Base-by-base conservation (phyloP, 2,888 invertebrate species). In the Argyra leucocephala region DNA sequence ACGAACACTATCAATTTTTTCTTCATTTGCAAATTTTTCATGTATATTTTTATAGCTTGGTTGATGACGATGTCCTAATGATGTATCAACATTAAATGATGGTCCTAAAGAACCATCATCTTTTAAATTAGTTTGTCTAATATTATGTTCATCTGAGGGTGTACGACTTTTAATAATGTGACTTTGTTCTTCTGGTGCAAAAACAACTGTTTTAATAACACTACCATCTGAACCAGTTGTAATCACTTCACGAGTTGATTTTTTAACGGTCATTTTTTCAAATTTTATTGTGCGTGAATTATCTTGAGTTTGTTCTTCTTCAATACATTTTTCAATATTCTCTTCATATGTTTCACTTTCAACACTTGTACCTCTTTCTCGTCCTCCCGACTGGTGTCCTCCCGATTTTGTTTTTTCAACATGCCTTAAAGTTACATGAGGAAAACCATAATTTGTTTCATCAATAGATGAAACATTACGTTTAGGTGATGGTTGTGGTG, bases 241-340 rank as follows among this genome's bases (percentile, higher is more conserved):
- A 9, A 76, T 78, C 1, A 84, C 77, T 71, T 89, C 86, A 62
- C 82, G 80, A n/a, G 84, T 77, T 48, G 86, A 85, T 78, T 84
- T 87, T 74, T 83, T 83, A 64, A 88, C 83, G 3, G 84, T 85
- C 70, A 88, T 84, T 76, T 85, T 83, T 75, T 91, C 90, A 70
- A 88, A 87, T 76, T 88, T 89, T 62, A 90, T 86, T 70, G 86
- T 84, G 72, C 85, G 86, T 12, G 83, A 82, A 7, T 87, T 86
- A 65, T 85, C 81, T 31, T 82, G 79, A 58, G 86, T 78, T 70
- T 88, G 87, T 70, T 86, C 87, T 79, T 87, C 87, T 76, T 87
- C 86, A 68, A 86, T 77, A 4, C 82, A 75, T 21, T 80, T 75
- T 64, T 82, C 81, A 70, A 79, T 80, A 26, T 81, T 81, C 74